Percentiles rank a stretch among this genome's conserved stretches.
Evolutionary conservation across 2,113 vertebrate genomes (phyloP).

Genomic region (Podocnemis expansa): DNA sequence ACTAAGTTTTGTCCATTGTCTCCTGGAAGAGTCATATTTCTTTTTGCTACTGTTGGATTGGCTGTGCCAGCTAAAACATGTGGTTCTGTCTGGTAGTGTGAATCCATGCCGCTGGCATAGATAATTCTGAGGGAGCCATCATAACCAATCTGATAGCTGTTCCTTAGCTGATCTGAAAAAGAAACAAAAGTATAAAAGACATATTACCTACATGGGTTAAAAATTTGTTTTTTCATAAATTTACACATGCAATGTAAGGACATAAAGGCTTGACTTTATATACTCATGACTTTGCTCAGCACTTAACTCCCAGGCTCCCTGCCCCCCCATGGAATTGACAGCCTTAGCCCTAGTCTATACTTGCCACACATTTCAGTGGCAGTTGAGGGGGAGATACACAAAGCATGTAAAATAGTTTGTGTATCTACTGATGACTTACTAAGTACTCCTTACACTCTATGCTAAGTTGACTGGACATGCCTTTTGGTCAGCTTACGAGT

Average conservation of each 20-base stretch:
- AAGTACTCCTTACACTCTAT: too few species aligned
- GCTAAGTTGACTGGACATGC: too few species aligned
- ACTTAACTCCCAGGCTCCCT: not conserved
- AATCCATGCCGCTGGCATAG: slow-evolving; percentile 94
- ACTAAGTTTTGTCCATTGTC: slow-evolving; percentile 96
- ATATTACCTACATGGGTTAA: not conserved
- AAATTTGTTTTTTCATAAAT: not conserved
- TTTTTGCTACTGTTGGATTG: slow-evolving; percentile 92
- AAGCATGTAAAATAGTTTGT: too few species aligned
- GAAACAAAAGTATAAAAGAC: not conserved
- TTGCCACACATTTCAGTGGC: too few species aligned
- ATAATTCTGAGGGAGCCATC: slow-evolving; percentile 93
- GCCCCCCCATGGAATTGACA: not conserved
- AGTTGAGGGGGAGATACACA: too few species aligned
- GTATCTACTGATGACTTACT: too few species aligned
- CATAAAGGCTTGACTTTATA: not conserved
- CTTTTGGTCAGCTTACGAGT: too few species aligned
- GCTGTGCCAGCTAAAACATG: slow-evolving; percentile 94
- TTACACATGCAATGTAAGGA: not conserved
- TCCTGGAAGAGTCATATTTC: slow-evolving; percentile 96
- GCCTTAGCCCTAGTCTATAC: too few species aligned
- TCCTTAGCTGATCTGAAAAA: slow-evolving; percentile 91
- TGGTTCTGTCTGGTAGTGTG: slow-evolving; percentile 95
- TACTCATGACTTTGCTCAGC: not conserved
- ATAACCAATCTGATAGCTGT: slow-evolving; percentile 93